These are phyloP conservation scores for Diuraphis noxia DNA, from an alignment of 1,140 invertebrate species.

Conservation along the genomic window DNA sequence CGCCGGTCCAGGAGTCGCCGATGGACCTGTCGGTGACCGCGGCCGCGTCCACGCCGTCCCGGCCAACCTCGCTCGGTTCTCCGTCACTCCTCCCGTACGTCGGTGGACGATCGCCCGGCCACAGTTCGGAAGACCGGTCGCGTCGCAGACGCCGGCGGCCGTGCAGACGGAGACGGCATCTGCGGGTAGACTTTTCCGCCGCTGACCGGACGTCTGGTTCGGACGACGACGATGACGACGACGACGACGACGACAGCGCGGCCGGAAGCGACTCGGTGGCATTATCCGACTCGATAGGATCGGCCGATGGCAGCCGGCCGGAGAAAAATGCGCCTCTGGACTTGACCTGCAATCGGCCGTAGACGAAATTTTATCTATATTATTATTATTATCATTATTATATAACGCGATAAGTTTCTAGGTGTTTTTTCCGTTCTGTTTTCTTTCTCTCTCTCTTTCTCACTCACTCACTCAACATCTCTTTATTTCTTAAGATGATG, in stretches of 20 bases:
- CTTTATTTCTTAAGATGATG: background rate
- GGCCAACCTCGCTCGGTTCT: background rate
- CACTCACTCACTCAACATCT: background rate
- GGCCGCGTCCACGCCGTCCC: background rate
- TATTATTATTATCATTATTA: background rate
- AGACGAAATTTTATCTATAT: background rate
- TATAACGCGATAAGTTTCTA: background rate
- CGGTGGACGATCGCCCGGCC: slow-evolving; percentile 40
- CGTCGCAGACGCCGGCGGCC: no score
- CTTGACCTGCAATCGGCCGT: background rate
- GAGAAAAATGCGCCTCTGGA: background rate
- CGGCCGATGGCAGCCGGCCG: background rate
- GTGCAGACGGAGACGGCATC: background rate
- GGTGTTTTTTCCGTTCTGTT: background rate
- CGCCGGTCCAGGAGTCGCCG: slow-evolving; percentile 54
- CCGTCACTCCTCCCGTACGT: background rate
- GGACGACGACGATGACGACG: background rate
- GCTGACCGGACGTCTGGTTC: background rate
- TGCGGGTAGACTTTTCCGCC: background rate
- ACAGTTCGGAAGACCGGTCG: background rate
- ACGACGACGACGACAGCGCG: background rate
- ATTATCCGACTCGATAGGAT: background rate
- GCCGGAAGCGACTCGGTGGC: background rate
- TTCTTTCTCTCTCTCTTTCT: background rate
- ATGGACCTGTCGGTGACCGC: slow-evolving; percentile 55